These are phyloP conservation scores for Oxyura jamaicensis DNA, from an alignment of 2,113 vertebrate genomes.

Conservation along the genomic window DNA sequence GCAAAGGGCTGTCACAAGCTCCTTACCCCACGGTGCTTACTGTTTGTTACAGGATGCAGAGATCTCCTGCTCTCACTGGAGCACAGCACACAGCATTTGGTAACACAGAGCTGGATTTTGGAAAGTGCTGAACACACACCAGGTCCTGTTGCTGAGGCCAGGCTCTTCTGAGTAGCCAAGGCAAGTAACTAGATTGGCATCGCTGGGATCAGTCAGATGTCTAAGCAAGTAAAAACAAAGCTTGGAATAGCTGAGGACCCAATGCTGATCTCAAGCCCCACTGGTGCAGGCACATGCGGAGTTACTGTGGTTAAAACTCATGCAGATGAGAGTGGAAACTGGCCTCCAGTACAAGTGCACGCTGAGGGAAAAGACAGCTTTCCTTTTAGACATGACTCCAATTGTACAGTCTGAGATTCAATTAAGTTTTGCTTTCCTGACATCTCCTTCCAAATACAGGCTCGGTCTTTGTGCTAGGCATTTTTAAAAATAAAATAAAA, in stretches of 20 bases:
- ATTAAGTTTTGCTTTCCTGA: not conserved
- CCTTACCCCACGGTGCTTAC: not conserved
- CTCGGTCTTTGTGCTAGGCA: constrained; percentile 23
- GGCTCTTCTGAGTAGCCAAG: fast-evolving
- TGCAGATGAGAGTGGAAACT: constrained; percentile 56
- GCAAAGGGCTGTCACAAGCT: not conserved
- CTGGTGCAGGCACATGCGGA: not conserved
- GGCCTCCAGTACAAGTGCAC: constrained; percentile 6
- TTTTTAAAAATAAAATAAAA: constrained; percentile 55
- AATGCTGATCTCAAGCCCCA: not conserved
- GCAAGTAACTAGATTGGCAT: not conserved
- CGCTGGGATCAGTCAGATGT: not conserved
- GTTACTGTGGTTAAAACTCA: not conserved
- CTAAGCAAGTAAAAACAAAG: not conserved
- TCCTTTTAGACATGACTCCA: constrained; percentile 23
- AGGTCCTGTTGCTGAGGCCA: not conserved
- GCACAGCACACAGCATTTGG: not conserved
- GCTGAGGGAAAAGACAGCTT: constrained; percentile 31
- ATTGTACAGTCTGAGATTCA: constrained; percentile 23
- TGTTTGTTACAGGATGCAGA: not conserved
- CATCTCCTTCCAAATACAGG: constrained; percentile 42
- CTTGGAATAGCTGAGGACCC: not conserved
- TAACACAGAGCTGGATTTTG: not conserved
- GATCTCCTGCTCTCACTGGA: not conserved
- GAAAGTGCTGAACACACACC: not conserved